Conservation (phyloP, 1,140 invertebrate genomes). For the Oedothorax gibbosus region DNA sequence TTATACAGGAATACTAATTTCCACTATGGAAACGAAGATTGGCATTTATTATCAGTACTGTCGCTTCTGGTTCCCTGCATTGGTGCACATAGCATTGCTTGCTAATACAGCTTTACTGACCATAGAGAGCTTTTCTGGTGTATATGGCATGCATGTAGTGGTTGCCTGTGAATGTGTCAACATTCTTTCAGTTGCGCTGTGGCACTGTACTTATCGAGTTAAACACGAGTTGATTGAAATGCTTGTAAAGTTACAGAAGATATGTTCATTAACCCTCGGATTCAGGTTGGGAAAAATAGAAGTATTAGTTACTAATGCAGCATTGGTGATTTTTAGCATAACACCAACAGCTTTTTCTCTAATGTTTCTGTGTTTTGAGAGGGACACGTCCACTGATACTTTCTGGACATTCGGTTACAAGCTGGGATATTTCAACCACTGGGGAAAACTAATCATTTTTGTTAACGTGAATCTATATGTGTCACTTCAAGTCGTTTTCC, state of each 20-base stretch:
- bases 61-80: slow-evolving; percentile 7
- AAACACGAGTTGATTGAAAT: background rate
- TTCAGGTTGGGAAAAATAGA: background rate
- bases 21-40: background rate
- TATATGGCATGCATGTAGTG: slow-evolving; percentile 8
- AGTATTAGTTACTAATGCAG: background rate
- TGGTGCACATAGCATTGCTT: slow-evolving; percentile 3
- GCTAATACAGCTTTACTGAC: background rate
- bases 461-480: background rate
- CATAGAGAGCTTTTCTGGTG: background rate
- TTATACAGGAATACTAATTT: slow-evolving; percentile 19
- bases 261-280: background rate
- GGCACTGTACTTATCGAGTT: background rate
- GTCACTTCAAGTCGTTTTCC: slow-evolving; percentile 11
- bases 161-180: slow-evolving; percentile 3
- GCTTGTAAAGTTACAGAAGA: background rate
- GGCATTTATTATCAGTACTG: background rate
- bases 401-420: slow-evolving; percentile 33
- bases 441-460: background rate
- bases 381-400: background rate
- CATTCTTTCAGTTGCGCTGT: slow-evolving; percentile 7
- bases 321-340: background rate
- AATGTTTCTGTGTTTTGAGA: background rate
- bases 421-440: background rate
- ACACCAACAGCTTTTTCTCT: background rate